Evolutionary conservation across 1,140 invertebrate species (phyloP).

Genomic region (Agrypnia vestita): DNA sequence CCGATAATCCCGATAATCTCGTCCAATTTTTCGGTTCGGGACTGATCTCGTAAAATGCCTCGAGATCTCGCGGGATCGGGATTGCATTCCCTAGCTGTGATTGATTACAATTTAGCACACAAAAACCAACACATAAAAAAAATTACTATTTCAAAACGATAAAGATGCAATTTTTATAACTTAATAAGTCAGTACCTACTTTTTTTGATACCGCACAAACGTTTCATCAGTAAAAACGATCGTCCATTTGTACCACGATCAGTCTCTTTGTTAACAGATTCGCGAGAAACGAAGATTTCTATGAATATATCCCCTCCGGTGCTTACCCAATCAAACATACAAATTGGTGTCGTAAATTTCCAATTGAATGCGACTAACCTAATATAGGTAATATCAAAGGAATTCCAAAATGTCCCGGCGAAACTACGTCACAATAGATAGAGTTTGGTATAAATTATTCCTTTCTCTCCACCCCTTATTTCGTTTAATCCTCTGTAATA

Average conservation of each 20-base stretch:
- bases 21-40: too few species aligned
- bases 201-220: too few species aligned
- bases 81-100: too few species aligned
- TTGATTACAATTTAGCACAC: too few species aligned
- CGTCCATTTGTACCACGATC: not conserved
- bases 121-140: too few species aligned
- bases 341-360: slow-evolving; percentile 37
- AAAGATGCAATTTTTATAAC: too few species aligned
- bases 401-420: not conserved
- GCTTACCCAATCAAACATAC: slow-evolving; percentile 35
- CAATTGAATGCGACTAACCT: not conserved
- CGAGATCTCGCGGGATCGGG: too few species aligned
- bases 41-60: too few species aligned
- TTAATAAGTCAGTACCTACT: too few species aligned
- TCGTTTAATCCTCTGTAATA: slow-evolving; percentile 2
- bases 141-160: too few species aligned
- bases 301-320: slow-evolving; percentile 23
- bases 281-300: not conserved
- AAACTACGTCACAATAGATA: slow-evolving; percentile 13
- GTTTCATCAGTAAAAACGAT: not conserved
- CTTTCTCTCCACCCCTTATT: slow-evolving; percentile 6
- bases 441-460: slow-evolving; percentile 22
- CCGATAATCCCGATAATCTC: too few species aligned
- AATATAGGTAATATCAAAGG: slow-evolving; percentile 21
- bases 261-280: not conserved